A percentile compares a stretch with the other conserved stretches of the same genome.
Evolutionary conservation across 2,113 vertebrate species (phyloP).

Genomic region (Urocolius indicus): DNA sequence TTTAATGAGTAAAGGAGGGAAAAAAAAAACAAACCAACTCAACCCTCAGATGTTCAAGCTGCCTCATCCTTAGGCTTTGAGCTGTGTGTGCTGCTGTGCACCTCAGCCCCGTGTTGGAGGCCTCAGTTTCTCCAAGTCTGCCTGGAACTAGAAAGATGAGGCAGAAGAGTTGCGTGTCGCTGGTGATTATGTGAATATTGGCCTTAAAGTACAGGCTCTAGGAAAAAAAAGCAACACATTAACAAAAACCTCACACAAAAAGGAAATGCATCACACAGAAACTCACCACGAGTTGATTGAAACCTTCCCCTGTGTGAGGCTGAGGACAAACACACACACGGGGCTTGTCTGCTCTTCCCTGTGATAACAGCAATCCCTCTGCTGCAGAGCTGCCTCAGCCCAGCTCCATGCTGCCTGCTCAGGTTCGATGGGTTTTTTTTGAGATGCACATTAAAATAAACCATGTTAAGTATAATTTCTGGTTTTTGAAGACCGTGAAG

Average conservation of each 20-base stretch:
- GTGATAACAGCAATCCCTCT: neutral
- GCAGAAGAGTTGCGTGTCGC: neutral
- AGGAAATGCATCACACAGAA: slow-evolving; percentile 22
- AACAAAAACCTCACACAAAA: neutral
- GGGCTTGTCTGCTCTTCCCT: neutral
- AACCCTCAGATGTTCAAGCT: neutral
- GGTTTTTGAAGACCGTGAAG: slow-evolving; percentile 22
- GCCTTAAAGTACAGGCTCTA: slow-evolving; percentile 22
- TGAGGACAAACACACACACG: neutral
- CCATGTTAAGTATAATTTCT: neutral
- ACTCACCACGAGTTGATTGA: slow-evolving; percentile 29
- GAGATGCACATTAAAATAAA: slow-evolving; percentile 22
- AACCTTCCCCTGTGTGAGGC: slow-evolving; percentile 20
- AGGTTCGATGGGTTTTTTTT: neutral
- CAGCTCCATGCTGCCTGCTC: neutral
- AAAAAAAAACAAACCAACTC: neutral
- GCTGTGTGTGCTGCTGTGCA: neutral
- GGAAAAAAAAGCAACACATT: slow-evolving; percentile 48
- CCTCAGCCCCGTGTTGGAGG: neutral
- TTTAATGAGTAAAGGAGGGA: slow-evolving; percentile 48
- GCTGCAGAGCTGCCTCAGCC: neutral
- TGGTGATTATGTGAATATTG: slow-evolving; percentile 20
- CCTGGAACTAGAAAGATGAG: slow-evolving; percentile 17
- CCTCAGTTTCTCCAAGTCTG: slow-evolving; percentile 35
- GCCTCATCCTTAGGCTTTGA: slow-evolving; percentile 4